Base-by-base conservation (phyloP, 2,113 vertebrate species). In the Rhinopomastus cyanomelas region DNA sequence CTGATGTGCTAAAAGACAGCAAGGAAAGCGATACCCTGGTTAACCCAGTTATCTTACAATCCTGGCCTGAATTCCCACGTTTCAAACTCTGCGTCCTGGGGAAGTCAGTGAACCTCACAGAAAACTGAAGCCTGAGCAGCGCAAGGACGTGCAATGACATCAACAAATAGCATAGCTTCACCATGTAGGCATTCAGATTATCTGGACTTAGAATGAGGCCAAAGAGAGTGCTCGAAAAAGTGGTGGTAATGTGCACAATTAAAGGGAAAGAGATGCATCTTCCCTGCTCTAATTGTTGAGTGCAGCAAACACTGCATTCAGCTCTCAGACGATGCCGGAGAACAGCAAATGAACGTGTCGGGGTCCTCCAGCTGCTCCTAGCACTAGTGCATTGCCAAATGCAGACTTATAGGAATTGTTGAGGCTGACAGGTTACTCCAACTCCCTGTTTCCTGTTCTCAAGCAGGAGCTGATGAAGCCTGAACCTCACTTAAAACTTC, bases 401-500 rank as follows among this genome's bases (percentile, higher is more conserved):
- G 19, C 52, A 94, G 65, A 83, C 62, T 80, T 82, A 7, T 22
- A 74, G 34, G 73, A 71, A 76, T 9, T 88, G 88, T 9, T 62
- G 39, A 82, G 48, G 29, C 64, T 87, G 82, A 71, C 76, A 77
- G 73, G 69, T 64, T 84, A 81, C 73, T 49, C 80, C 69, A 81
- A 18, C 56, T 77, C 81, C 61, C 56, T 36, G 26, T 73, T 90
- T 80, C 88, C 60, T 85, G 65, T 65, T 88, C 75, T 77, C 49
- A 90, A 83, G 57, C 60, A 94, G 84, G 90, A 64, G 67, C 11
- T 81, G 60, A 51, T 85, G 69, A 85, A 53, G 52, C 42, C 52
- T 85, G 80, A 90, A 85, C 71, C 81, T 68, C 73, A 68, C 76
- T 87, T 89, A 73, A 93, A 42, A 93, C 69, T 49, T 18, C 53